Evolutionary conservation across 2,113 vertebrate species (phyloP).

Genomic region (Neodon shergylaensis): DNA sequence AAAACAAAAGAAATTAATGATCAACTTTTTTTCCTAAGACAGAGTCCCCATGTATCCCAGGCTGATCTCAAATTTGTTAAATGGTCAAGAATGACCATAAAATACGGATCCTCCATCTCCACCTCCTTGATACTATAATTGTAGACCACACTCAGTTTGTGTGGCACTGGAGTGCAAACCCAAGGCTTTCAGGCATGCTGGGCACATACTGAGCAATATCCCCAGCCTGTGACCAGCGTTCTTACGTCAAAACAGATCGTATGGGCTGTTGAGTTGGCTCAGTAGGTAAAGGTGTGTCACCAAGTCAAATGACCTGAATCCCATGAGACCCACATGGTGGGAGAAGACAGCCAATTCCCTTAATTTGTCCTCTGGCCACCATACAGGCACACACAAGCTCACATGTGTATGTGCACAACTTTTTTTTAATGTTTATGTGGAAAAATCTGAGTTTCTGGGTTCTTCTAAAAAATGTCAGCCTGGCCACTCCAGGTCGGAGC

Average conservation of each 20-base stretch:
- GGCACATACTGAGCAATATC: neutral
- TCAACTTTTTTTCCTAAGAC: neutral
- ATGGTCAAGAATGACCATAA: neutral
- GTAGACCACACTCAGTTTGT: neutral
- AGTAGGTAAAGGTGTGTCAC: neutral
- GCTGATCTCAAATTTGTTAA: neutral
- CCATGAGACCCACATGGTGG: neutral
- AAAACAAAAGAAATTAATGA: neutral
- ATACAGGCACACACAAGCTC: neutral
- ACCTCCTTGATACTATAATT: neutral
- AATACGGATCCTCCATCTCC: neutral
- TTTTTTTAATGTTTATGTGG: neutral
- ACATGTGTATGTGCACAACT: neutral
- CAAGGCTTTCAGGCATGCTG: neutral
- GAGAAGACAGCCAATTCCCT: neutral
- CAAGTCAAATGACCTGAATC: neutral
- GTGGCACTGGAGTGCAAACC: neutral
- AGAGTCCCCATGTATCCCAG: neutral
- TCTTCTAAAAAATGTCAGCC: neutral
- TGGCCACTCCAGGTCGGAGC: neutral
- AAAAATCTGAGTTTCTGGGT: conserved; percentile 29
- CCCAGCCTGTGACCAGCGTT: neutral
- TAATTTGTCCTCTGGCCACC: neutral
- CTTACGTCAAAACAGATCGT: neutral
- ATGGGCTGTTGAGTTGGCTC: neutral